Percentiles rank a stretch among this genome's conserved stretches.
Conservation (phyloP, 2,888 invertebrate species). For the Erynnis tages region DNA sequence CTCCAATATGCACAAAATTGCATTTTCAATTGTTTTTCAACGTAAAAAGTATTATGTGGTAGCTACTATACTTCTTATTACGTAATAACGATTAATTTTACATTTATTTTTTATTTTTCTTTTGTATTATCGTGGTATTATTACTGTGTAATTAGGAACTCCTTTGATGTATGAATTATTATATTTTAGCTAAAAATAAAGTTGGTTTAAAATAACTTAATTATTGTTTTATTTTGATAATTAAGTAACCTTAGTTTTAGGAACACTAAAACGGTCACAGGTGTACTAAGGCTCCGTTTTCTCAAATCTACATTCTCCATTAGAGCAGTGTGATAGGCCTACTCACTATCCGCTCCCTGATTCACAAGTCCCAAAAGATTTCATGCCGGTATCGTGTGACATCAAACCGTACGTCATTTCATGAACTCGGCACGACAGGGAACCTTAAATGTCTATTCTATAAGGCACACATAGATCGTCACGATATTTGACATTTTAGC, state of each 20-base stretch:
- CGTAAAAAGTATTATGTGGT: constrained; percentile 52
- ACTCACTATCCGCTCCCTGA: too few relatives aligned
- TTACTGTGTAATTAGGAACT: constrained; percentile 74
- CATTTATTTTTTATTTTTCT: constrained; percentile 34
- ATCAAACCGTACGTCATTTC: too few relatives aligned
- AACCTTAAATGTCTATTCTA: too few relatives aligned
- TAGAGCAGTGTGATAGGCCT: too few relatives aligned
- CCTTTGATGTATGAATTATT: constrained; percentile 81
- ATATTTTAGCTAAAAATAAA: constrained; percentile 82
- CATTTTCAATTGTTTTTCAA: constrained; percentile 38
- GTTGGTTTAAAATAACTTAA: constrained; percentile 74
- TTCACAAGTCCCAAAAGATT: too few relatives aligned
- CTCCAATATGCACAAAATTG: constrained; percentile 22
- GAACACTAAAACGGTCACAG: background rate
- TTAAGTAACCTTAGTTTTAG: background rate
- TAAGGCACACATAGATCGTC: too few relatives aligned
- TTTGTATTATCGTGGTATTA: constrained; percentile 69
- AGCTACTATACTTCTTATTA: constrained; percentile 54
- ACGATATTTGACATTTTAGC: too few relatives aligned
- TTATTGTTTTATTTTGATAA: constrained; percentile 50
- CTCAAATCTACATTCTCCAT: too few relatives aligned
- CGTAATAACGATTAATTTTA: constrained; percentile 40
- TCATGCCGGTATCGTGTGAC: too few relatives aligned
- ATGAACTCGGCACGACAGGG: too few relatives aligned
- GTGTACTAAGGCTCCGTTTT: too few relatives aligned